Evolutionary conservation across 2,797 vertebrate species (phyloP), one percentile per base, ranked within the genome.

Genomic region (Manis crassicaudata): DNA sequence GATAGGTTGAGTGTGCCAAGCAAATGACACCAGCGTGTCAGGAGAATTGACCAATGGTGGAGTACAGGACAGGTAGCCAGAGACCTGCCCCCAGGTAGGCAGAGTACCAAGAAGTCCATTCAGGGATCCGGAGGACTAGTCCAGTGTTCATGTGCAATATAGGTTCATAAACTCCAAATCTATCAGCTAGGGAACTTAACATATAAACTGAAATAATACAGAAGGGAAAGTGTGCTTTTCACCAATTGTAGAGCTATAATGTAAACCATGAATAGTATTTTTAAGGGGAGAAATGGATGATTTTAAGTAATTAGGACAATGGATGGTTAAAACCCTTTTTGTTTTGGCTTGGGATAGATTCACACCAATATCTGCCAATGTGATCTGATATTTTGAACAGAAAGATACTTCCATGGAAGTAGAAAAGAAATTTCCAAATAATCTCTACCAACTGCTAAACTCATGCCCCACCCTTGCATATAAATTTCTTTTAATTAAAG

Each of bases 401-500:
- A 89, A 95, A 76, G 60, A 72, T 46, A 92, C 3, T 1, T 3
- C 65, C 29, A 29, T 67, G 17, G 73, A 95, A 79, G 58, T 63
- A 77, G 76, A n/a, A 92, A 94, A 91, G 52, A 25, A 8, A 32
- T 6, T 25, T 87, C 13, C 32, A 85, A 70, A 65, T 50, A 72
- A 65, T 65, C 68, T 20, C 50, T 75, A 91, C 46, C 9, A 87
- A 72, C 68, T 68, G 20, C 46, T 87, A 16, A 96, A 88, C 84
- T 88, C 72, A 83, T 72, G 13, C 11, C 32, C 27, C 7, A 14
- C 2, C 21, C 13, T 88, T 95, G n/a, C 23, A 82, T 63, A 96
- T 85, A 62, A 50, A 93, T 76, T 90, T 43, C 11, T 67, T 96
- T 92, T 93, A 87, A 96, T 84, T 10, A 96, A 80, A 80, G 17